Percentiles rank a stretch among this genome's conserved stretches.
phyloP scores from a whole-genome alignment of 2,888 invertebrate species.

The Eurytoma californica region DNA sequence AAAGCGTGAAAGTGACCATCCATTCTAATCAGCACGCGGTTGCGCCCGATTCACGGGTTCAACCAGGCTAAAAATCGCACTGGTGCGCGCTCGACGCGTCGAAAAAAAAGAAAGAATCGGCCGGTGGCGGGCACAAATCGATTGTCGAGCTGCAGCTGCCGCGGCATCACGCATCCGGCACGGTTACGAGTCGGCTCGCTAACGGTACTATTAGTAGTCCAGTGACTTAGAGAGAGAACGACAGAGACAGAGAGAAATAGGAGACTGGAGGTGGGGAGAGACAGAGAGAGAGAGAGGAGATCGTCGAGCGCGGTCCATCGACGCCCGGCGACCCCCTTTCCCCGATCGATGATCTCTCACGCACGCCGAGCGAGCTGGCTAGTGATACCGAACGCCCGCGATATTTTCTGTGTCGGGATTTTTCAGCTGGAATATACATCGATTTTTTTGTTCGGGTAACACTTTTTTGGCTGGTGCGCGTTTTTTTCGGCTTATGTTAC shows the following conservation, averaged over 20 bases:
- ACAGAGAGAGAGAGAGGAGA: background rate
- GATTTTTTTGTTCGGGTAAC: too few relatives aligned
- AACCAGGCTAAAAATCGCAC: too few relatives aligned
- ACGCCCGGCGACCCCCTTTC: slow-evolving; percentile 48
- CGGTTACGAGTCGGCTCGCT: slow-evolving; percentile 56
- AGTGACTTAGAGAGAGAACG: slow-evolving; percentile 62
- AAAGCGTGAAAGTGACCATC: slow-evolving; percentile 31
- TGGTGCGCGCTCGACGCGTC: too few relatives aligned
- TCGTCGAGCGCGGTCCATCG: background rate
- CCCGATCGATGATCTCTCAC: slow-evolving; percentile 37
- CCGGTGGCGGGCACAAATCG: background rate
- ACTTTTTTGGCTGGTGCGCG: too few relatives aligned
- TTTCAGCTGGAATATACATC: background rate
- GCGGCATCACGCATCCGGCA: slow-evolving; percentile 42
- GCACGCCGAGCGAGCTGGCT: background rate
- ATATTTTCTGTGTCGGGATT: background rate
- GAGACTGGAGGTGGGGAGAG: slow-evolving; percentile 12
- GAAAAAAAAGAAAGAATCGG: background rate
- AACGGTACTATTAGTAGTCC: slow-evolving; percentile 70
- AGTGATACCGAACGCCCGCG: background rate
- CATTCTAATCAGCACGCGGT: slow-evolving; percentile 20
- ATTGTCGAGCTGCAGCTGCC: slow-evolving; percentile 1
- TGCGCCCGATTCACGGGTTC: too few relatives aligned
- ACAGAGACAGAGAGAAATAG: background rate
- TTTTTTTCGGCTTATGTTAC: too few relatives aligned